These are phyloP conservation scores for Acropternis orthonyx DNA, from an alignment of 2,797 vertebrate species.

Conservation along the genomic window DNA sequence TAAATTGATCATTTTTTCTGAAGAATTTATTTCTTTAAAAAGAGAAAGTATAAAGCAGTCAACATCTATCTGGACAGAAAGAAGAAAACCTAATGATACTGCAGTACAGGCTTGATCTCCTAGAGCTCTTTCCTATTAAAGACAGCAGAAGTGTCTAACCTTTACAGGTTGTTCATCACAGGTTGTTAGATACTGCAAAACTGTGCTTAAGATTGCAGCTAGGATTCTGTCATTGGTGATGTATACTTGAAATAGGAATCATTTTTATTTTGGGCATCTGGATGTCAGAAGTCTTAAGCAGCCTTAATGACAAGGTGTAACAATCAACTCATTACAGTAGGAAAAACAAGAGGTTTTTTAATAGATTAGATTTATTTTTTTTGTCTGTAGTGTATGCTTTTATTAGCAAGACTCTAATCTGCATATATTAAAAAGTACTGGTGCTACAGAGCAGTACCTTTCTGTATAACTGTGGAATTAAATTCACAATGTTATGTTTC, in stretches of 20 bases:
- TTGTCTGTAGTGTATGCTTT: neutral
- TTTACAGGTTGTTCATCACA: neutral
- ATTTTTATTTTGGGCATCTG: neutral
- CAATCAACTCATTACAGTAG: neutral
- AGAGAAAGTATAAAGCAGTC: neutral
- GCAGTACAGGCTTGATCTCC: neutral
- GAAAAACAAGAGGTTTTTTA: neutral
- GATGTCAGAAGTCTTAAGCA: neutral
- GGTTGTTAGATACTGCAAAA: neutral
- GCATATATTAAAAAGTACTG: neutral
- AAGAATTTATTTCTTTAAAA: neutral
- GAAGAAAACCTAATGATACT: neutral
- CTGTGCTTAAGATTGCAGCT: neutral
- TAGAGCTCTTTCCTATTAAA: neutral
- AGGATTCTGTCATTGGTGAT: neutral
- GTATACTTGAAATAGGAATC: neutral
- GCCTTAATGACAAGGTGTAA: neutral
- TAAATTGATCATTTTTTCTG: neutral
- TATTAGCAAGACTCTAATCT: neutral
- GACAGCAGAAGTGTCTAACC: neutral
- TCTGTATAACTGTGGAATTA: neutral
- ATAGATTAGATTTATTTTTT: neutral
- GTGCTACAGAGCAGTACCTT: neutral
- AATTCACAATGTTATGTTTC: neutral
- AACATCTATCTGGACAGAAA: neutral